These are phyloP conservation scores for Daboia siamensis DNA, from an alignment of 2,113 vertebrate species.

Conservation along the genomic window DNA sequence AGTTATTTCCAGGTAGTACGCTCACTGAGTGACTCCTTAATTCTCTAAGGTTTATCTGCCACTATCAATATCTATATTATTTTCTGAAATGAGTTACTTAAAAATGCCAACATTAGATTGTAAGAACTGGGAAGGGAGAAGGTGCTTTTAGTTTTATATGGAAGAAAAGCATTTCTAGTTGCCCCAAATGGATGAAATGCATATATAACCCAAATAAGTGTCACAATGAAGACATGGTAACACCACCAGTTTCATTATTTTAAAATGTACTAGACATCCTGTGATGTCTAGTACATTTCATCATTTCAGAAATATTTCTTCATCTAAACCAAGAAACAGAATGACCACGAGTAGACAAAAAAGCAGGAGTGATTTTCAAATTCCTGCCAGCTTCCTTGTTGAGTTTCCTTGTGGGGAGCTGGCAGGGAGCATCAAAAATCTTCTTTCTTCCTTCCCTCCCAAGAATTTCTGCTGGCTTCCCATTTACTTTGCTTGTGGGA, in stretches of 20 bases:
- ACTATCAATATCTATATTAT: neutral
- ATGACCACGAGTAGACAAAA: neutral
- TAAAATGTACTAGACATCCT: neutral
- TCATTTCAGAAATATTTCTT: neutral
- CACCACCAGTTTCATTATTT: neutral
- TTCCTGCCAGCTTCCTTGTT: neutral
- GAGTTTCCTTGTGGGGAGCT: neutral
- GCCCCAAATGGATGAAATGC: neutral
- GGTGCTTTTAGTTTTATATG: neutral
- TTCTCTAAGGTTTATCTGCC: constrained; percentile 1
- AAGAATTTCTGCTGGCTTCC: neutral
- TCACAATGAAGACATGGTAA: neutral
- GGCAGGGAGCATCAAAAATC: neutral
- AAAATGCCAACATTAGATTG: neutral
- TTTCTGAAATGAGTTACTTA: constrained; percentile 1
- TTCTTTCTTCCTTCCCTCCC: neutral
- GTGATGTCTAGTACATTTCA: neutral
- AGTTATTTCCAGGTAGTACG: neutral
- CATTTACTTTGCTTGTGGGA: neutral
- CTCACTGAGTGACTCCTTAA: neutral
- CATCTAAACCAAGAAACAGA: neutral
- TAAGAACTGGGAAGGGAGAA: neutral
- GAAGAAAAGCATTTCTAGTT: neutral
- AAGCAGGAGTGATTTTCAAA: neutral
- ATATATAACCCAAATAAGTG: neutral